A percentile compares a stretch with the other conserved stretches of the same genome.
phyloP scores from a whole-genome alignment of 2,797 vertebrate genomes.

The Pseudotriccus pelzelni region DNA sequence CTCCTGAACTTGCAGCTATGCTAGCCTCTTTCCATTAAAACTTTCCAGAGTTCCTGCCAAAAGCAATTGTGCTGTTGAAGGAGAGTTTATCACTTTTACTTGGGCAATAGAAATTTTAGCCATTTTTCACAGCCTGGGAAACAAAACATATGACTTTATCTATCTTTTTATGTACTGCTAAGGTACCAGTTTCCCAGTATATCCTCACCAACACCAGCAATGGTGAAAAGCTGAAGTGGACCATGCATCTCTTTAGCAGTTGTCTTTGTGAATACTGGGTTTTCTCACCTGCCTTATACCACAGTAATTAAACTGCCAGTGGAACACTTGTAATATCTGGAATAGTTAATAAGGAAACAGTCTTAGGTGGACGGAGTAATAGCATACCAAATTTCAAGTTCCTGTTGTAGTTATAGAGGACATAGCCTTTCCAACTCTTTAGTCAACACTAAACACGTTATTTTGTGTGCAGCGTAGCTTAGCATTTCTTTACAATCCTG shows the following conservation, averaged over 20 bases:
- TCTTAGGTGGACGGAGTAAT: background rate
- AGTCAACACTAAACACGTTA: background rate
- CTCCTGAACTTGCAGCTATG: background rate
- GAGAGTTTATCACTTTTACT: background rate
- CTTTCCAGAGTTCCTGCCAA: conserved; percentile 13
- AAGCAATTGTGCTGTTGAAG: background rate
- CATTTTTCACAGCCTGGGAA: background rate
- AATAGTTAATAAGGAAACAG: background rate
- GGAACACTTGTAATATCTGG: background rate
- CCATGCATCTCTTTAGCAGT: background rate
- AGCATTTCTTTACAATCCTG: background rate
- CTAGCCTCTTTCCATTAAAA: background rate
- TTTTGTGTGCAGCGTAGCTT: background rate
- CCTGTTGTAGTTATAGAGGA: background rate
- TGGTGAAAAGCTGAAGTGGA: background rate
- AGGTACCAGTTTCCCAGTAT: background rate
- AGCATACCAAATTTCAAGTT: background rate
- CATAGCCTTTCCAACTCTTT: background rate
- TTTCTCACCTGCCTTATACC: background rate
- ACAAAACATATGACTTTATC: background rate
- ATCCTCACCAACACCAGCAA: background rate
- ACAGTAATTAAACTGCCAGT: background rate
- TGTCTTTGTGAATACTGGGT: background rate
- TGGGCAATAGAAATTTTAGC: background rate
- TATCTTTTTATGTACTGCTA: background rate